Evolutionary conservation across 2,797 vertebrate species (phyloP).

Genomic region (Chelon labrosus): DNA sequence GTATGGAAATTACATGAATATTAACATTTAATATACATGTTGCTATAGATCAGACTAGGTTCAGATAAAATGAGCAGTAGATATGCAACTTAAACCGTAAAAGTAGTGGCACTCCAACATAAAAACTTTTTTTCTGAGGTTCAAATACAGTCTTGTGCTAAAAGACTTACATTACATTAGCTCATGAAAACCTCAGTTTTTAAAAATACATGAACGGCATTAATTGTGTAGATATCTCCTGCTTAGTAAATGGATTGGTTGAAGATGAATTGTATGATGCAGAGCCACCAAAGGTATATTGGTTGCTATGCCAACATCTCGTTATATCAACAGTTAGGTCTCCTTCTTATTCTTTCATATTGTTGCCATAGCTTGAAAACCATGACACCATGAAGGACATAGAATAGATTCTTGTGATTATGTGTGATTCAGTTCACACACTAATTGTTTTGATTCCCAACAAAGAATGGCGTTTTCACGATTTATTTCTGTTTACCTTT

Average conservation of each 20-base stretch:
- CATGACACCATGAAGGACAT: constrained; percentile 7
- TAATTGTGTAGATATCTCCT: background rate
- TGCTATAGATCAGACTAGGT: no score
- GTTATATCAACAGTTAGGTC: constrained; percentile 13
- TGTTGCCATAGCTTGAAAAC: constrained; percentile 22
- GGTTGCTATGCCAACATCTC: constrained; percentile 43
- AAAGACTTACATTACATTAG: background rate
- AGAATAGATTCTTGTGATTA: constrained; percentile 14
- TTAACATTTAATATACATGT: no score
- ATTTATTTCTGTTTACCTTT: constrained; percentile 49
- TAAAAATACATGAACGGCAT: background rate
- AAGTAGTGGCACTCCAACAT: no score
- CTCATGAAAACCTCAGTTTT: constrained; percentile 4
- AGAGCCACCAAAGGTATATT: background rate
- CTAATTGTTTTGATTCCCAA: constrained; percentile 31
- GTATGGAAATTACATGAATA: no score
- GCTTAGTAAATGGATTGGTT: constrained; percentile 6
- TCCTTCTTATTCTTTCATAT: constrained; percentile 18
- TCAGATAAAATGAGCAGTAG: no score
- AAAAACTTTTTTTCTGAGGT: no score
- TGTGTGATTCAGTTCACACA: constrained; percentile 8
- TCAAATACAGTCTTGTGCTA: no score
- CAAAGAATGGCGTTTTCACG: constrained; percentile 30
- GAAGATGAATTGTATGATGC: constrained; percentile 11
- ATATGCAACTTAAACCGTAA: no score